Evolutionary conservation across 2,888 invertebrate genomes (phyloP).

Genomic region (Tipula confusa): DNA sequence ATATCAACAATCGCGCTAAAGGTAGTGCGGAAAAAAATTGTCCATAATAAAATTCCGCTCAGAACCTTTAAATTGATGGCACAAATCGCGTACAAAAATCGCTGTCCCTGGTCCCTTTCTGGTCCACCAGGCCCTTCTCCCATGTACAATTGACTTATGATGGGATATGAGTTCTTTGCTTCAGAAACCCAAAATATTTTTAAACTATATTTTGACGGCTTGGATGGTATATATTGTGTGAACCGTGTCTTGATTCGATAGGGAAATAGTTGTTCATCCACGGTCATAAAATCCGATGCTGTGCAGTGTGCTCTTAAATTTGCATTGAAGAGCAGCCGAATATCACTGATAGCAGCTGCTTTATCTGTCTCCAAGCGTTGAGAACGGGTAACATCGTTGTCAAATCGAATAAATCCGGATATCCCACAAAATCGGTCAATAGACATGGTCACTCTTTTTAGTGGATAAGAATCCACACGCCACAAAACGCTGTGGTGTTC

Average conservation of each 20-base stretch:
- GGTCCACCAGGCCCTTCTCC: neutral
- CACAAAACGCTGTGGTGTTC: neutral
- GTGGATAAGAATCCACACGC: neutral
- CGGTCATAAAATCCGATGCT: neutral
- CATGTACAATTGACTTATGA: neutral
- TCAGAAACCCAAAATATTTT: neutral
- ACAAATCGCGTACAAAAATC: neutral
- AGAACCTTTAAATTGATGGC: neutral
- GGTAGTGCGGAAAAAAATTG: neutral
- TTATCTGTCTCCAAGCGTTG: neutral
- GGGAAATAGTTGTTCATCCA: too few relatives aligned
- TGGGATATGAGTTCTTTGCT: neutral
- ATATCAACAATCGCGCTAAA: too few relatives aligned
- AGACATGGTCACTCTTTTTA: too few relatives aligned
- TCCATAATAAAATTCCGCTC: neutral
- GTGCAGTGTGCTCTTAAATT: neutral
- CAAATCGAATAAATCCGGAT: neutral
- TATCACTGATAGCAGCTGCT: neutral
- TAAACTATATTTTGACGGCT: neutral
- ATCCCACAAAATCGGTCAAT: neutral
- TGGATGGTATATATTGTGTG: neutral
- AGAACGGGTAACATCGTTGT: too few relatives aligned
- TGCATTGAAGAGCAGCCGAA: neutral
- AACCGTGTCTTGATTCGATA: neutral
- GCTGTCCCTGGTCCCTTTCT: neutral